A percentile compares a stretch with the other conserved stretches of the same genome.
Evolutionary conservation across 2,113 vertebrate genomes (phyloP).

Genomic region (Telmatochromis sp.): DNA sequence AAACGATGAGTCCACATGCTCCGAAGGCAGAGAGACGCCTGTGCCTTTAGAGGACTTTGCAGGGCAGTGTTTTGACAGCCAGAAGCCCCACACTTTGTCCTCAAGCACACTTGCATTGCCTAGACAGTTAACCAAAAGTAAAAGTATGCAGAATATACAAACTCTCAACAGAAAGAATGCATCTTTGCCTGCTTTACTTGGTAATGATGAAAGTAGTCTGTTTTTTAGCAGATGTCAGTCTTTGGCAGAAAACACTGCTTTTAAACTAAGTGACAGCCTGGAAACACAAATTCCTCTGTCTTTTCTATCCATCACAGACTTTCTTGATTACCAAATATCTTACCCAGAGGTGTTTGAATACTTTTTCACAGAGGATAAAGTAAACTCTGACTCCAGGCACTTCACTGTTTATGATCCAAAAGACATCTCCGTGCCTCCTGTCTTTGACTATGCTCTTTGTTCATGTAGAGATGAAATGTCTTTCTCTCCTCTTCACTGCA

Average conservation of each 20-base stretch:
- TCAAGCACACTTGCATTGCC: not conserved
- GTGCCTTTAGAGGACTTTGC: slow-evolving; percentile 14
- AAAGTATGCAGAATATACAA: slow-evolving; percentile 41
- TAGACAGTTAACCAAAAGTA: slow-evolving; percentile 36
- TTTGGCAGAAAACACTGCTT: not conserved
- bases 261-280: not conserved
- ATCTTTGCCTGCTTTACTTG: not conserved
- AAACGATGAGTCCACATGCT: not conserved
- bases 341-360: slow-evolving; percentile 44
- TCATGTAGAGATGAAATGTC: slow-evolving; percentile 31
- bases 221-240: not conserved
- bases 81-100: not conserved
- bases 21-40: not conserved
- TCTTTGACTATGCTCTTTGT: slow-evolving; percentile 75
- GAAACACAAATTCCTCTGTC: not conserved
- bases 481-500: slow-evolving; percentile 3
- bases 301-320: slow-evolving; percentile 17
- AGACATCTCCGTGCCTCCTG: slow-evolving; percentile 66
- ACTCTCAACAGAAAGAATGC: slow-evolving; percentile 4
- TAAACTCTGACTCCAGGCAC: not conserved
- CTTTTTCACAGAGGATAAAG: slow-evolving; percentile 8
- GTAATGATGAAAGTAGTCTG: not conserved
- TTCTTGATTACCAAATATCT: slow-evolving; percentile 3
- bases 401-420: not conserved
- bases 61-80: not conserved